These are phyloP conservation scores for Drosophila diplacantha DNA, from an alignment of 2,888 invertebrate genomes.

Conservation along the genomic window DNA sequence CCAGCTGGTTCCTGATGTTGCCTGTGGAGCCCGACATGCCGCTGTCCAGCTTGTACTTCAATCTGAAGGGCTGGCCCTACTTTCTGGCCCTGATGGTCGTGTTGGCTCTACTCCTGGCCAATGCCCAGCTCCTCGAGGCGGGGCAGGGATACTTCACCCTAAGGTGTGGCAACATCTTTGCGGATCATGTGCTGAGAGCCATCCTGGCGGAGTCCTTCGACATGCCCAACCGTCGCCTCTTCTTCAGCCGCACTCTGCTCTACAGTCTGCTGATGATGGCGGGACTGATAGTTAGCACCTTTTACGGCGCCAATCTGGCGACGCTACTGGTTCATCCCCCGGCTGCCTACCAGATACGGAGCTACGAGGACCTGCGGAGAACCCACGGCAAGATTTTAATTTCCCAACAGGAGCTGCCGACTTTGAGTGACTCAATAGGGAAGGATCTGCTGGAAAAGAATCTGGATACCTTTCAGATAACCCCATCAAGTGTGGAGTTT, in stretches of 20 bases:
- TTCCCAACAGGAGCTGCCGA: constrained; percentile 11
- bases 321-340: constrained; percentile 57
- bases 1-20: constrained; percentile 56
- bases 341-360: constrained; percentile 36
- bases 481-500: constrained; percentile 26
- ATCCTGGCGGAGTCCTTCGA: constrained; percentile 59
- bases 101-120: constrained; percentile 14
- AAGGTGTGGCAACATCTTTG: not conserved
- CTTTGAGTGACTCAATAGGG: constrained; percentile 3
- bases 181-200: constrained; percentile 58
- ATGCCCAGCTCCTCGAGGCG: constrained; percentile 10
- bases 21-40: constrained; percentile 53
- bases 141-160: constrained; percentile 4
- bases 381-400: constrained; percentile 48
- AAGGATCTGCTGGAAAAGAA: constrained; percentile 2
- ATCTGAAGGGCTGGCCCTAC: constrained; percentile 14
- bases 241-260: constrained; percentile 38
- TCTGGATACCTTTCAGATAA: constrained; percentile 35
- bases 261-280: constrained; percentile 50
- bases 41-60: constrained; percentile 10
- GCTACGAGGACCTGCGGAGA: constrained; percentile 54
- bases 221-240: constrained; percentile 23
- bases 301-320: constrained; percentile 58
- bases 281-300: constrained; percentile 39
- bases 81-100: constrained; percentile 14